These are phyloP conservation scores for Centropristis striata DNA, from an alignment of 2,113 vertebrate genomes.

Conservation along the genomic window DNA sequence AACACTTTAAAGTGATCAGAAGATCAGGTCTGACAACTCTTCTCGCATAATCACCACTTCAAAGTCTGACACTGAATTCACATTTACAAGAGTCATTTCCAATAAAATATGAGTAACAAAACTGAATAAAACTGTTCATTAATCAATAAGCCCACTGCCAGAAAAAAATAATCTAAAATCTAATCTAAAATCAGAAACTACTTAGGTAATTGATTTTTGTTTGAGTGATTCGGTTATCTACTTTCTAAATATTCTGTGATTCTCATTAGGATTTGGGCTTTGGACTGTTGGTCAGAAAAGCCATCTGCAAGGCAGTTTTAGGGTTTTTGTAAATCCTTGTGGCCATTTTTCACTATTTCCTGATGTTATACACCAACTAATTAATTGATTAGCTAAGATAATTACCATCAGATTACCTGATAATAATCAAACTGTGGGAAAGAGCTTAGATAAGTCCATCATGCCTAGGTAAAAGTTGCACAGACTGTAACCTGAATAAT, in stretches of 20 bases:
- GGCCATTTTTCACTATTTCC: neutral
- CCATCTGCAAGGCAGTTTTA: neutral
- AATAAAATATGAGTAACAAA: neutral
- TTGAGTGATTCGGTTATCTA: no score
- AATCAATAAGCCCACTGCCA: no score
- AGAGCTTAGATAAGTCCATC: neutral
- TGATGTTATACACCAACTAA: neutral
- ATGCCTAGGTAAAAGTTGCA: neutral
- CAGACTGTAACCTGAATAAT: neutral
- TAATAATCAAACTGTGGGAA: neutral
- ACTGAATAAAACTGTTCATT: no score
- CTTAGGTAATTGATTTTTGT: no score
- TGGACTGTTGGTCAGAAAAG: neutral
- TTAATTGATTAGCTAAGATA: neutral
- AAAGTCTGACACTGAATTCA: neutral
- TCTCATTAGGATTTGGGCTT: no score
- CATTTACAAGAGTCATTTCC: neutral
- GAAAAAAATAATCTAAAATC: no score
- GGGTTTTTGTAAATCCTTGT: neutral
- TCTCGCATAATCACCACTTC: neutral
- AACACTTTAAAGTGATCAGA: neutral
- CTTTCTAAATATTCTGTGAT: no score
- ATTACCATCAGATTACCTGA: neutral
- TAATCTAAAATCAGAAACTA: no score
- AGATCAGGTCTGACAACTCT: slow-evolving; percentile 1